Base-by-base conservation (phyloP, 2,797 vertebrate species). In the Falco berigora region DNA sequence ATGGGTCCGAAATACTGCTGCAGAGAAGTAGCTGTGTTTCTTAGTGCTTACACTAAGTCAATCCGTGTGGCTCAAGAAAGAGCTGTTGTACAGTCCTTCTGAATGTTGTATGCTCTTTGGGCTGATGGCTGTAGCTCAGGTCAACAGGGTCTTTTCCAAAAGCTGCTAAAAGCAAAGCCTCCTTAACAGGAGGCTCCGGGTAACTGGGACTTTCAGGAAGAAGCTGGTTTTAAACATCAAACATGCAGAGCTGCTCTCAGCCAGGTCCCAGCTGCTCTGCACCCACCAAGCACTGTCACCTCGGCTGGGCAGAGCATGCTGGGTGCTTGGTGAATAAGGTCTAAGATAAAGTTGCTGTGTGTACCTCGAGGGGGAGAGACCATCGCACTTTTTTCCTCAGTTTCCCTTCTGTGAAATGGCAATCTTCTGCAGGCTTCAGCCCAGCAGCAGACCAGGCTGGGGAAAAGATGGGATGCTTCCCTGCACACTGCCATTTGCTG, bases 221-320 rank as follows among this genome's bases (percentile, higher is more conserved):
- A 87, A 73, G 34, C 6, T 58, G 24, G 14, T 73, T 86, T 77
- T 55, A 63, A 78, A 58, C 10, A 40, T 40, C 12, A 55, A 42
- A 85, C 0, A 0, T 47, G 24, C 30, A 53, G 50, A 32, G 11
- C 15, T 5, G 5, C 16, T 71, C 25, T 71, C 0, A 0, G 38
- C 30, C n/a, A 47, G 44, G 30, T 52, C 55, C 62, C 84, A 69
- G 61, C 30, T 58, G 28, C 61, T 44, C 42, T 55, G 47, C 13
- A 46, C 21, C 49, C 42, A 17, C 59, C 5, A 3, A 46, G 28
- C n/a, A 32, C 28, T 58, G n/a, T 63, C 55, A 74, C 36, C 42
- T 55, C 0, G 2, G 32, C n/a, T n/a, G 62, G 14, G n/a, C 27
- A 80, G n/a, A 46, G 15, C 19, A 27, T 2, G 0, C 6, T 52